A percentile compares a stretch with the other conserved stretches of the same genome.
These are phyloP conservation scores for Seira sanloemensis DNA, from an alignment of 2,888 invertebrate species.

Conservation along the genomic window DNA sequence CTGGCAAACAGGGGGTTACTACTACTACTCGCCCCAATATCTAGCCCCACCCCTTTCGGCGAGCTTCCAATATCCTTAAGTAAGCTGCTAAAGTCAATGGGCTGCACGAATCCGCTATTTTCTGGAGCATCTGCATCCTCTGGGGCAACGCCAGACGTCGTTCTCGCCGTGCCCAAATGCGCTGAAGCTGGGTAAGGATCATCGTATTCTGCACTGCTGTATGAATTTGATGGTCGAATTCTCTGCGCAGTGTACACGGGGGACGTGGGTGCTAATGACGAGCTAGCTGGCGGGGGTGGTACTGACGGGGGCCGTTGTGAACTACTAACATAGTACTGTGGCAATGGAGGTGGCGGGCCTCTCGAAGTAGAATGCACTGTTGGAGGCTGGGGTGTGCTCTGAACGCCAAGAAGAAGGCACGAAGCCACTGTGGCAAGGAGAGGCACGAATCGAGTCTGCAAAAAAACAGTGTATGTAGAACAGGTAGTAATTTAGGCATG, in stretches of 20 bases:
- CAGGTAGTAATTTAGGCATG: too few relatives aligned
- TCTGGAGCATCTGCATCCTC: constrained; percentile 50
- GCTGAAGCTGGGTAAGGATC: constrained; percentile 61
- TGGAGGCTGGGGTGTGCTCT: constrained; percentile 21
- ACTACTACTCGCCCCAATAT: constrained; percentile 74
- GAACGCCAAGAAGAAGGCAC: constrained; percentile 34
- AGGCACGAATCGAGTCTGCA: constrained; percentile 32
- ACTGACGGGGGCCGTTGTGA: constrained; percentile 44
- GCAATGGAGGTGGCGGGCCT: constrained; percentile 35
- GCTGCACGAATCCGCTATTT: constrained; percentile 77
- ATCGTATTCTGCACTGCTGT: constrained; percentile 41
- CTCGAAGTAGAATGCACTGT: constrained; percentile 18
- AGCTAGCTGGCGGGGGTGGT: constrained; percentile 11
- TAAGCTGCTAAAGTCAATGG: constrained; percentile 79
- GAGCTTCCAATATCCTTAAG: constrained; percentile 76
- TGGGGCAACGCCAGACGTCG: constrained; percentile 42
- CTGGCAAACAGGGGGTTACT: constrained; percentile 64
- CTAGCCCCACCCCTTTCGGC: constrained; percentile 73
- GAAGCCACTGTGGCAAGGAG: constrained; percentile 40
- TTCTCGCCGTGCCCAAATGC: constrained; percentile 58
- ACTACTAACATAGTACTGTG: constrained; percentile 37
- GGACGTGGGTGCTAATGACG: constrained; percentile 52
- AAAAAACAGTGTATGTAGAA: not conserved
- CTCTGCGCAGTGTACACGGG: constrained; percentile 60
- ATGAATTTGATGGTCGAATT: constrained; percentile 45